Base-by-base conservation (phyloP, 2,113 vertebrate species). In the Otus sunia region DNA sequence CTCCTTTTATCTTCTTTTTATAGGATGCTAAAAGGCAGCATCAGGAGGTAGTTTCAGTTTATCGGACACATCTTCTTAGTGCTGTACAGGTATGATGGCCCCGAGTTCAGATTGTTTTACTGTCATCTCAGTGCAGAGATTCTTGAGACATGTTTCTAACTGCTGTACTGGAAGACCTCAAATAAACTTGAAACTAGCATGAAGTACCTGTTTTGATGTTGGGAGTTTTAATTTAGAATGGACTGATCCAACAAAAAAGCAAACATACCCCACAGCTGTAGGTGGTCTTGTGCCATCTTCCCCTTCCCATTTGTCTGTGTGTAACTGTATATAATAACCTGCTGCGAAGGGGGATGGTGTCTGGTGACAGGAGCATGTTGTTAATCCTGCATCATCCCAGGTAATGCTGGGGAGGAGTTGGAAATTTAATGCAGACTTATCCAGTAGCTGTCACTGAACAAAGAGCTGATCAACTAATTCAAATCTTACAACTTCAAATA, bases 61-160 rank as follows among this genome's bases (percentile, higher is more conserved):
- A 99, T 88, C 98, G 99, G 93, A 99, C 99, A 11, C 99, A 99
- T 97, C 99, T 99, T 26, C 99, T 99, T 47, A 99, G 99, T 81
- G 99, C 99, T 25, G 99, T 99, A 2, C 99, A 99, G 99, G 99
- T 99, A 97, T 19, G 75, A n/a, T 5, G 2, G n/a, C 17, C 49
- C 62, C 23, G 3, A 14, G 17, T 5, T 45, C 15, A 7, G 34
- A 0, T 4, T 18, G 19, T 15, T 39, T 43, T 59, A 20, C 36
- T 86, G 72, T 84, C 34, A 17, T 9, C 29, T 63, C 47, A 2
- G 0, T 8, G 10, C 2, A 27, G 36, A n/a, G 30, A 12, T 23
- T 30, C 50, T 43, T 15, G 22, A 64, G 69, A 5, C 30, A 0
- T 0, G 0, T 29, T 79, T 86, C 26, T 7, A 25, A 8, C 69